A percentile compares a stretch with the other conserved stretches of the same genome.
phyloP scores from a whole-genome alignment of 2,797 vertebrate species.

The Falco novaeseelandiae region DNA sequence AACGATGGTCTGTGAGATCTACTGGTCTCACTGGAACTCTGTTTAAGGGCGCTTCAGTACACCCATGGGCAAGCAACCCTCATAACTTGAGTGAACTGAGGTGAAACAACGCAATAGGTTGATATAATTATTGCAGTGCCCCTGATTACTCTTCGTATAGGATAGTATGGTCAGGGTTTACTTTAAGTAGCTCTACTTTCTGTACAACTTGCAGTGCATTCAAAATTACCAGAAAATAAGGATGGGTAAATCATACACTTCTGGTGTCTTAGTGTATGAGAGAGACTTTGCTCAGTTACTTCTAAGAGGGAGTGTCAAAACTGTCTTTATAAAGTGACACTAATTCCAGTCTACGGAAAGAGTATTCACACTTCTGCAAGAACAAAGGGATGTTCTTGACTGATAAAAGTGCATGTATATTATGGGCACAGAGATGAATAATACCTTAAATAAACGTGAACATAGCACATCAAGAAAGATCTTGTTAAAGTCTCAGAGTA shows the following conservation, averaged over 20 bases:
- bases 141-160: neutral
- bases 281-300: neutral
- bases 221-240: neutral
- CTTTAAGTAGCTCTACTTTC: neutral
- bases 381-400: slow-evolving; percentile 33
- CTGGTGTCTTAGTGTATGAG: neutral
- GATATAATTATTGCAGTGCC: neutral
- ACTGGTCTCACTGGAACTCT: neutral
- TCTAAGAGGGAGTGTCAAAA: neutral
- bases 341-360: neutral
- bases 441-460: neutral
- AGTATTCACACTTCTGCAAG: neutral
- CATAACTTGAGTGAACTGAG: neutral
- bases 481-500: neutral
- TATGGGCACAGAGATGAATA: neutral
- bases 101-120: neutral
- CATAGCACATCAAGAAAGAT: neutral
- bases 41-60: neutral
- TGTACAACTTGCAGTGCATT: neutral
- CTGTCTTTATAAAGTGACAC: neutral
- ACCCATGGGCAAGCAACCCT: neutral
- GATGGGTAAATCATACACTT: neutral
- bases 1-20: neutral
- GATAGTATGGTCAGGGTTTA: neutral
- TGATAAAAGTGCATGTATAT: neutral